Percentiles rank a stretch among this genome's conserved stretches.
phyloP scores from a whole-genome alignment of 2,113 vertebrate genomes.

The Toxostoma redivivum region DNA sequence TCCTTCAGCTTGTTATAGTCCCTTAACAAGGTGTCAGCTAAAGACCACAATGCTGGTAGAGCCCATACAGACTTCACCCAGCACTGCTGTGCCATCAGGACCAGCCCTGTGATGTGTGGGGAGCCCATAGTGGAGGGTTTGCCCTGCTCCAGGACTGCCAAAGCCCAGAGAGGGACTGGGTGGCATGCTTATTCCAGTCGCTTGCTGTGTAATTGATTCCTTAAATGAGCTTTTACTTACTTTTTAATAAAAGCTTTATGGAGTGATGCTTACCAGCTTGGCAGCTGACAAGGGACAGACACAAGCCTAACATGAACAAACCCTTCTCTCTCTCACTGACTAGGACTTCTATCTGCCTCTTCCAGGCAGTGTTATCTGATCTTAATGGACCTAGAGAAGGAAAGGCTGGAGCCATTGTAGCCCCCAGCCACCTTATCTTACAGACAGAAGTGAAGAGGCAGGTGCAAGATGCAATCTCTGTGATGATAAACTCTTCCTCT shows the following conservation, averaged over 20 bases:
- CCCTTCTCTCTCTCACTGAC: not conserved
- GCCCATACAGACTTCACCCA: not conserved
- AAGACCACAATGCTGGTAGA: not conserved
- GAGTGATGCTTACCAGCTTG: not conserved
- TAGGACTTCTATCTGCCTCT: not conserved
- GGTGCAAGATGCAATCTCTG: not conserved
- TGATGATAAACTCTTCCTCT: not conserved
- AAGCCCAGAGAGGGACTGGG: not conserved
- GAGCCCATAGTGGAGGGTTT: fast-evolving
- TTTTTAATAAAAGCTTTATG: not conserved
- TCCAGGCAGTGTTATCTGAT: not conserved
- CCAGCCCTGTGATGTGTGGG: fast-evolving
- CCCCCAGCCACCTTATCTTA: not conserved
- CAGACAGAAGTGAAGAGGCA: not conserved
- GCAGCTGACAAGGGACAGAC: not conserved
- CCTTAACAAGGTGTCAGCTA: not conserved
- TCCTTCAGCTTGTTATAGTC: not conserved
- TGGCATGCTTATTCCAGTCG: fast-evolving
- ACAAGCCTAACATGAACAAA: not conserved
- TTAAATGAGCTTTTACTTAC: not conserved
- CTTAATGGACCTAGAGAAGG: not conserved
- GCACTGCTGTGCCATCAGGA: not conserved
- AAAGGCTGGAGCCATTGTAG: not conserved
- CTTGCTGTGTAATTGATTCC: not conserved
- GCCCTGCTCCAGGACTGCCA: not conserved